Conservation (phyloP, 2,113 vertebrate genomes). For the Zosterops japonicus region DNA sequence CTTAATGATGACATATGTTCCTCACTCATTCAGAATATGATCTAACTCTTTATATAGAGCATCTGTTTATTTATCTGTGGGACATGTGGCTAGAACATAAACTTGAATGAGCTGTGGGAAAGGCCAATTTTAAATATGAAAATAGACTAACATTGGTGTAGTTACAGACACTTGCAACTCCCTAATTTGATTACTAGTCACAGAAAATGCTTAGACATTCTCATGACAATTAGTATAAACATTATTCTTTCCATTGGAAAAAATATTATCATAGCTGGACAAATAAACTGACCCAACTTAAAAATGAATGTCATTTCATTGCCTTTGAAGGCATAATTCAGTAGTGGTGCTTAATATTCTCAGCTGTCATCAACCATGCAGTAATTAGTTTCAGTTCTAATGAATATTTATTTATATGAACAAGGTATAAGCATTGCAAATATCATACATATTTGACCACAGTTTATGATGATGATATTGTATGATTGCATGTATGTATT, state of each 20-base stretch:
- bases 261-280: slow-evolving; percentile 42
- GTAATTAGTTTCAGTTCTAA: slow-evolving; percentile 35
- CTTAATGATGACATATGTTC: slow-evolving; percentile 71
- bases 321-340: slow-evolving; percentile 34
- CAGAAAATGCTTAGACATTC: slow-evolving; percentile 31
- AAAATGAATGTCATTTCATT: slow-evolving; percentile 24
- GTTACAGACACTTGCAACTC: slow-evolving; percentile 13
- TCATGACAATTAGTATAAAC: slow-evolving; percentile 33
- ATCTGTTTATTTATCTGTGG: slow-evolving; percentile 71
- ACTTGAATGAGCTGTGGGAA: slow-evolving; percentile 68
- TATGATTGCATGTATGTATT: slow-evolving; percentile 52
- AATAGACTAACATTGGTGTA: slow-evolving; percentile 50
- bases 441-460: slow-evolving; percentile 34
- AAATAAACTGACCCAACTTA: slow-evolving; percentile 38
- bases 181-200: slow-evolving; percentile 37
- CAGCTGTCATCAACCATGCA: neutral
- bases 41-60: slow-evolving; percentile 68
- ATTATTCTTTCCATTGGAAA: slow-evolving; percentile 29
- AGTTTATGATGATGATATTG: slow-evolving; percentile 52
- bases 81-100: slow-evolving; percentile 71
- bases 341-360: slow-evolving; percentile 23
- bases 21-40: slow-evolving; percentile 67
- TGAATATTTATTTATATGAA: slow-evolving; percentile 57
- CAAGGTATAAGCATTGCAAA: slow-evolving; percentile 53
- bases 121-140: slow-evolving; percentile 66